phyloP scores from a whole-genome alignment of 2,797 vertebrate genomes.

The Lagodon rhomboides region DNA sequence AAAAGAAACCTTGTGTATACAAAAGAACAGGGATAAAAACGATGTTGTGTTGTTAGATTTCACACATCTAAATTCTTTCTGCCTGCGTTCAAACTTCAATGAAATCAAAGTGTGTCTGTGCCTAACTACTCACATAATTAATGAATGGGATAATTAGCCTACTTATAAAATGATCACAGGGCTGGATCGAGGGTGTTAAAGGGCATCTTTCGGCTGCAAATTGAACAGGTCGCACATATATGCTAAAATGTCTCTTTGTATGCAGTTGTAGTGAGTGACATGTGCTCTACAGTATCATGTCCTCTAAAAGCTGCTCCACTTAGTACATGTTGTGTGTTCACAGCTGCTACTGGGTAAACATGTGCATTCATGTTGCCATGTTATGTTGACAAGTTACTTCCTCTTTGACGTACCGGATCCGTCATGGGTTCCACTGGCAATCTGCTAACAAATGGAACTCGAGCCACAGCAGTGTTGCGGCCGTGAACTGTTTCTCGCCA shows the following conservation, averaged over 20 bases:
- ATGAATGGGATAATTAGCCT: too few species aligned
- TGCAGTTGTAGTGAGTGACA: not conserved
- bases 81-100: too few species aligned
- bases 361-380: not conserved
- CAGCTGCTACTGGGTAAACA: not conserved
- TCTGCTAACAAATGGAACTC: conserved; percentile 1
- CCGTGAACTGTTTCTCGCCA: not conserved
- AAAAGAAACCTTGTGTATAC: too few species aligned
- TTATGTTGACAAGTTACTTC: not conserved
- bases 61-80: too few species aligned
- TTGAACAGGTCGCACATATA: not conserved
- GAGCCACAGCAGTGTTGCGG: not conserved
- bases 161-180: too few species aligned
- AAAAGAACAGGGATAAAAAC: too few species aligned
- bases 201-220: too few species aligned
- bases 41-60: too few species aligned
- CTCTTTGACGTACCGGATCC: not conserved
- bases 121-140: too few species aligned
- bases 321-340: not conserved
- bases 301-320: not conserved
- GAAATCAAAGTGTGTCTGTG: too few species aligned
- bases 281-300: not conserved
- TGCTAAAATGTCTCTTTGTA: not conserved
- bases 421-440: not conserved
- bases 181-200: too few species aligned